Base-by-base conservation (phyloP, 2,113 vertebrate species). In the Trematocara zebra region DNA sequence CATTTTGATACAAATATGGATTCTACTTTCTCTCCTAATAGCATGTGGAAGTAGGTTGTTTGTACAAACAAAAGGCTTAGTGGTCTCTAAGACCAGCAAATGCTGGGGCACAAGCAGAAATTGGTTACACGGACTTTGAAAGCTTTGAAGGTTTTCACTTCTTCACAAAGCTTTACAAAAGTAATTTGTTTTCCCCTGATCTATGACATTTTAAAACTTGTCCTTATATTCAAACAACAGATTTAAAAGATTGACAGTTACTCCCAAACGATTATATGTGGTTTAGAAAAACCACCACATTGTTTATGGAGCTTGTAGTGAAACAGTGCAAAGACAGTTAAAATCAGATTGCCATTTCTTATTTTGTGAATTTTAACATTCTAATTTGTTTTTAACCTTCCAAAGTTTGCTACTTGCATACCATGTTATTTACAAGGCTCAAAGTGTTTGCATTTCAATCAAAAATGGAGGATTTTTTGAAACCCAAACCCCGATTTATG, bases 261-360 rank as follows among this genome's bases (percentile, higher is more conserved):
- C 67, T 44, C 67, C 12, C 20, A 26, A 72, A 44, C 0, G 4
- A 69, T 14, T 69, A 42, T 15, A 6, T 15, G 0, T 15, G n/a
- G n/a, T 15, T 69, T 69, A 0, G 35, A 69, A 42, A 69, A 69
- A 23, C n/a, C 35, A 42, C 37, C 28, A 59, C 56, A 33, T 42
- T 42, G 37, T 69, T 69, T 40, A 14, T 40, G n/a, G n/a, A 69
- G 37, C 11, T 42, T 69, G n/a, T 69, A 23, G 37, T 23, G 64
- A 69, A 69, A 69, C 7, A 42, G 64, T 69, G 5, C n/a, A 42
- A 42, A 42, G n/a, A 6, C 7, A 5, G 18, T 14, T 20, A 2
- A 67, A 8, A 40, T 23, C 35, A 37, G 35, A 64, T 7, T 76
- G 9, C 8, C 26, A 49, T 49, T 49, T 76, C 26, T n/a, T n/a